Evolutionary conservation across 53 echinoderm and acorn worm genomes (phyloP).

Genomic region (Mesocentrotus franciscanus): DNA sequence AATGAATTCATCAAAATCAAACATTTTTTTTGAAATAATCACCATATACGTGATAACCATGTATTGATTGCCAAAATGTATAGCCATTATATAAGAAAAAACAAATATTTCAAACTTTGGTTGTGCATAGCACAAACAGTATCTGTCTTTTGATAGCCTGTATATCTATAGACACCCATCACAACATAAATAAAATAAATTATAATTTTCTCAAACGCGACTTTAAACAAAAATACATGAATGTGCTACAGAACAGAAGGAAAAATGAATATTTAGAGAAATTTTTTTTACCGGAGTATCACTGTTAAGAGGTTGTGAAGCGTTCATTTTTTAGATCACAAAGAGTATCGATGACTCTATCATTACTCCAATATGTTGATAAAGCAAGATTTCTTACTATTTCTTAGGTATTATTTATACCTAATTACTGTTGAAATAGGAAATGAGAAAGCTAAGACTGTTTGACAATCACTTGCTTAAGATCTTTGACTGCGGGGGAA

Average conservation of each 20-base stretch:
- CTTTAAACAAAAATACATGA: not conserved
- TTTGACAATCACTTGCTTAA: not conserved
- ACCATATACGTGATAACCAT: not conserved
- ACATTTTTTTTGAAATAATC: not conserved
- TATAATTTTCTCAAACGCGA: not conserved
- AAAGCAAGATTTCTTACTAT: not conserved
- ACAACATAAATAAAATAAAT: not conserved
- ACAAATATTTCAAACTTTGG: not conserved
- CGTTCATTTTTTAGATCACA: not conserved
- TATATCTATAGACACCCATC: not conserved
- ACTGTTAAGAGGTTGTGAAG: not conserved
- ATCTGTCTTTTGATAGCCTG: not conserved
- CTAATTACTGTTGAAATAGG: not conserved
- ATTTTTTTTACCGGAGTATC: not conserved
- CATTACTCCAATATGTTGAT: not conserved
- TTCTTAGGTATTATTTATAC: not conserved
- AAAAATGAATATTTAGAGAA: not conserved
- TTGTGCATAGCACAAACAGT: constrained; percentile 14
- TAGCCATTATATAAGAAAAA: not conserved
- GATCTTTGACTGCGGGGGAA: not conserved
- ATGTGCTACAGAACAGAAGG: not conserved
- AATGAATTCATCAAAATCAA: constrained; percentile 34
- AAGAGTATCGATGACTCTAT: not conserved
- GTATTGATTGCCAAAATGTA: not conserved
- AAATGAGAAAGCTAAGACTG: not conserved